Evolutionary conservation across 2,888 invertebrate genomes (phyloP), one percentile per base, ranked within the genome.

Genomic region (Ephialtes manifestator): DNA sequence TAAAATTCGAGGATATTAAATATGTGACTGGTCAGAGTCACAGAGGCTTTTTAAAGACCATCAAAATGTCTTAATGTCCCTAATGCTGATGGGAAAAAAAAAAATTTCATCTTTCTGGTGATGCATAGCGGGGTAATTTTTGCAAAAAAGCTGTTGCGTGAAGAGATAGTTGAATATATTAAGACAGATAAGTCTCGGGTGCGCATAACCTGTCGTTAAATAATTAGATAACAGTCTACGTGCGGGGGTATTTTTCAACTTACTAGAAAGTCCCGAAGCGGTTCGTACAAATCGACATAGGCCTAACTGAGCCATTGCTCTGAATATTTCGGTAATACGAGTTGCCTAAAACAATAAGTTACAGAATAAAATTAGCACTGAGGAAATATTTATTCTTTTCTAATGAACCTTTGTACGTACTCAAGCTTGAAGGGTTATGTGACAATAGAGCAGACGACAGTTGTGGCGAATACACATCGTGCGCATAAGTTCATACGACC

Each of bases 251-350:
- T 39, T 39, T 39, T 51, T 67, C 13, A 48, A 84, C 84, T 87
- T 82, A 87, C 88, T 84, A 46, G 85, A 80, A 31, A 88, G 31
- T n/a, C 58, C 74, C 24, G 86, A 76, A 31, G 81, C 58, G 53
- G 70, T 82, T 55, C 82, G 81, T 10, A 63, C 70, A 8, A 87
- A 58, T 70, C 85, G 87, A 80, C 79, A 88, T 65, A 87, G 75
- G 28, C 84, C 71, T 24, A 87, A 78, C 74, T 87, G 82, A 48
- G 88, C 87, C 88, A 88, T 88, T 79, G 28, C 55, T 53, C 18
- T 24, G 24, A 51, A 74, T 77, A 31, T 63, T 60, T 4, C 10
- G 11, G 3, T 11, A 43, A 20, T 46, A 63, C 18, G 48, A 48
- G 48, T 65, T 71, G 15, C 10, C 51, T 28, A 28, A 76, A 75